Evolutionary conservation across 2,888 invertebrate genomes (phyloP).

Genomic region (Petrophora chlorosata): DNA sequence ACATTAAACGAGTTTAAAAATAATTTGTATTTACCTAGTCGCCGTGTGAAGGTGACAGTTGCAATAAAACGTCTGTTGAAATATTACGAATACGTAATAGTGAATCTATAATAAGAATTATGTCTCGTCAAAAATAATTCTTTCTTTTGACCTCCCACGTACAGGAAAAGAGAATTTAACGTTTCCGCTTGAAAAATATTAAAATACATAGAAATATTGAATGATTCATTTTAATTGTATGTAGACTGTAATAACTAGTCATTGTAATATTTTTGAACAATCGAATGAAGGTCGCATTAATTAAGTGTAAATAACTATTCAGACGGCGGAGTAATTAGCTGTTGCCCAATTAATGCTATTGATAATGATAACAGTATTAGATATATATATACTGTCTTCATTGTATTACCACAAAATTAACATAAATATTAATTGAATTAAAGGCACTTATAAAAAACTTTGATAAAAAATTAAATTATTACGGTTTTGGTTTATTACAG

Average conservation of each 20-base stretch:
- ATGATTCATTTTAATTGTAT: constrained; percentile 25
- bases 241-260: constrained; percentile 16
- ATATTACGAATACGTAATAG: constrained; percentile 20
- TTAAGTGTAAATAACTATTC: constrained; percentile 30
- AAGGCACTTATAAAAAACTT: too few species aligned
- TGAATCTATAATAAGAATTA: constrained; percentile 25
- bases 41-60: constrained; percentile 31
- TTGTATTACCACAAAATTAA: too few species aligned
- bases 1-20: constrained; percentile 22
- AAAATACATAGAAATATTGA: constrained; percentile 39
- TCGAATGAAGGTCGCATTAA: constrained; percentile 50
- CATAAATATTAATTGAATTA: too few species aligned
- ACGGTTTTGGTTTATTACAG: too few species aligned
- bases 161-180: constrained; percentile 54
- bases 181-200: constrained; percentile 51
- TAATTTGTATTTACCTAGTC: not conserved
- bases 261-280: constrained; percentile 45
- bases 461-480: too few species aligned
- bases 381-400: too few species aligned
- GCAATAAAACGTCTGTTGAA: constrained; percentile 19
- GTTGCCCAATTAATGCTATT: not conserved
- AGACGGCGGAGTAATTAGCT: not conserved
- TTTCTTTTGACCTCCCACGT: constrained; percentile 38
- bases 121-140: constrained; percentile 29
- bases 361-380: too few species aligned